Evolutionary conservation across 2,113 vertebrate genomes (phyloP).

Genomic region (Chlamydotis undulata): DNA sequence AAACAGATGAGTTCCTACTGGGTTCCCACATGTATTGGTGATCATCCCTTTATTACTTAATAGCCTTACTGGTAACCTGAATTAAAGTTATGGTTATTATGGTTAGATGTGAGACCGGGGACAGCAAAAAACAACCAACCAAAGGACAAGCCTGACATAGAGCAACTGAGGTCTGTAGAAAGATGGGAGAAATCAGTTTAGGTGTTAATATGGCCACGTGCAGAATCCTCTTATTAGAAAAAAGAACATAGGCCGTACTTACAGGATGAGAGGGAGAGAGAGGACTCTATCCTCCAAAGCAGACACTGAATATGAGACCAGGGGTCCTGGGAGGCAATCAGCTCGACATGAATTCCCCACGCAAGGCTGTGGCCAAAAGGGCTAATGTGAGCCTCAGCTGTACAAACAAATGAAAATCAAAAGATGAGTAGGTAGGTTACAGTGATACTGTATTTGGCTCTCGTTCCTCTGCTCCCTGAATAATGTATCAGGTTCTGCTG

Average conservation of each 20-base stretch:
- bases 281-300: conserved; percentile 64
- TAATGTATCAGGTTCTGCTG: neutral
- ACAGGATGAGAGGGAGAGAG: conserved; percentile 67
- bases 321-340: conserved; percentile 41
- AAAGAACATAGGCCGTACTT: conserved; percentile 32
- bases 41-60: neutral
- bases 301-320: conserved; percentile 29
- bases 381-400: conserved; percentile 26
- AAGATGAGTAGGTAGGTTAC: conserved; percentile 34
- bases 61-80: neutral
- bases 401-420: conserved; percentile 56
- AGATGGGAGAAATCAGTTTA: neutral
- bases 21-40: neutral
- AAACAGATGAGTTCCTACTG: neutral
- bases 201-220: neutral
- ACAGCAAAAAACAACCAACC: neutral
- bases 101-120: neutral
- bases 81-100: neutral
- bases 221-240: neutral
- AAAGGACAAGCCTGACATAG: neutral
- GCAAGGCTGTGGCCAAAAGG: conserved; percentile 40
- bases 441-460: neutral
- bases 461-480: neutral
- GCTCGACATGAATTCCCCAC: conserved; percentile 47
- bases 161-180: neutral